Base-by-base conservation (phyloP, 2,888 invertebrate genomes). In the Aquatica leii region DNA sequence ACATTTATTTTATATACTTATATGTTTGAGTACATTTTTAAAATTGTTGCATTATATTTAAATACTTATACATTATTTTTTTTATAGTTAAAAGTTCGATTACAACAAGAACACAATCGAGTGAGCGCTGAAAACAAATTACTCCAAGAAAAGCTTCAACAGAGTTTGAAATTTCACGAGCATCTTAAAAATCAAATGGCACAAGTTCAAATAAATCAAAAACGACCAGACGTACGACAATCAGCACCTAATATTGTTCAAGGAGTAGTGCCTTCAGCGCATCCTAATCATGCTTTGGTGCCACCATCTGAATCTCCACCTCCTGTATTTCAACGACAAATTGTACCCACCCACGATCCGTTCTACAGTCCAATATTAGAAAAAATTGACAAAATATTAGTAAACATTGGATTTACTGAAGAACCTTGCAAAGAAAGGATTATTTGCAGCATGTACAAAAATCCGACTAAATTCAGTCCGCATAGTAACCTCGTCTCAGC, bases 401-500 rank as follows among this genome's bases (percentile, higher is more conserved):
- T 82, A 18, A 90, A 90, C 58, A 81, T 94, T 58, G 89, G 91
- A 11, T 90, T 92, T 41, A 79, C 79, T 0, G 91, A 92, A 9
- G 89, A 90, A 67, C 85, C 86, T 0, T 95, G 95, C 77, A 85
- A 88, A 63, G 93, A 94, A 77, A 84, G 93, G 63, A 86, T 94
- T 0, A 88, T 95, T 1, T 95, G 94, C 77, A 89, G 90, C 68
- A 88, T 94, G 85, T 95, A 95, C 82, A 91, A 90, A 75, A 92
- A 92, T 77, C 95, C 94, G 0, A 84, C 86, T 67, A 88, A 88
- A 72, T 94, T 91, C 74, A 90, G 93, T 64, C 95, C 94, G 0
- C 92, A 93, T 78, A 94, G 94, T 78, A 95, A 95, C 81, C 86
- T 94, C 64, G 87, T 95, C 55, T 94, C 94, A 14, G 91, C 91